A percentile compares a stretch with the other conserved stretches of the same genome.
Conservation (phyloP, 2,888 invertebrate species). For the Pachymerium ferrugineum region DNA sequence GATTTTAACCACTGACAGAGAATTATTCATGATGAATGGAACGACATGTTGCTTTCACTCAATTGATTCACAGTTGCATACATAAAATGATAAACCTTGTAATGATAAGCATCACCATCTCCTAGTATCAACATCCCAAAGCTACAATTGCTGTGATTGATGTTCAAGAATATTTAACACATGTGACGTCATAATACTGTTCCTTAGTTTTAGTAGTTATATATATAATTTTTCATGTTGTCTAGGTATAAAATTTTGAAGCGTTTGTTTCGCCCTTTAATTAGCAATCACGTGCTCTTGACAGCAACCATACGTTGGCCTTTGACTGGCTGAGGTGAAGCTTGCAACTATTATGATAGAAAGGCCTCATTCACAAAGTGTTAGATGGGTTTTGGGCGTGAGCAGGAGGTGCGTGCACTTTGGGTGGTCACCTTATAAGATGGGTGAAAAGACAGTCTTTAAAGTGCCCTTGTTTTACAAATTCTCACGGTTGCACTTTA, state of each 20-base stretch:
- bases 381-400: conserved; percentile 10
- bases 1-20: not conserved
- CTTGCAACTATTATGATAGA: not conserved
- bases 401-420: not conserved
- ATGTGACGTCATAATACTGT: no score
- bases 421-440: no score
- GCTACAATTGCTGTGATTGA: no score
- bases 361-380: not conserved
- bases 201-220: no score
- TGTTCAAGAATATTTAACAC: no score
- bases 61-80: not conserved
- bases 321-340: not conserved
- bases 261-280: not conserved
- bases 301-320: not conserved
- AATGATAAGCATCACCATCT: no score
- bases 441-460: no score
- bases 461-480: no score
- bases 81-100: not conserved
- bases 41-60: not conserved
- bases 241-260: no score
- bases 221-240: no score
- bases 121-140: no score
- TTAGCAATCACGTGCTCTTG: not conserved
- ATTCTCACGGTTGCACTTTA: not conserved
- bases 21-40: not conserved